Evolutionary conservation across 64 coral and sea anemone genomes (phyloP), one percentile per base, ranked within the genome.

Genomic region (Montipora capricornis): DNA sequence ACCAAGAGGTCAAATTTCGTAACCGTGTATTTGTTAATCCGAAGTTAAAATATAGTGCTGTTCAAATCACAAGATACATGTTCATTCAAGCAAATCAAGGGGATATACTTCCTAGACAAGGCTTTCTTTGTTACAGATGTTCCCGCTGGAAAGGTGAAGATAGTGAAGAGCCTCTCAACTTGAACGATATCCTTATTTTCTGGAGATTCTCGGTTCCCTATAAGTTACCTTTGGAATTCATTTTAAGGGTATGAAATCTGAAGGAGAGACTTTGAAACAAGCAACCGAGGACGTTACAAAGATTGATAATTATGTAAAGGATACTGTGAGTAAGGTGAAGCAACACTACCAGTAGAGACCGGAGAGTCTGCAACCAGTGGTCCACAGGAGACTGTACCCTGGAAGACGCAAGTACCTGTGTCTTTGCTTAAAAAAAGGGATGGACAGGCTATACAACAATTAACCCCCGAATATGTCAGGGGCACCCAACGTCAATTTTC

Each of bases 61-160:
- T 29, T 29, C 29, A 29, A 29, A 29, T 29, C 91, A 48, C 46
- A 93, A 64, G 46, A 79, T 47, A 60, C 73, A 10, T 87, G 83
- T 48, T 73, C 57, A 26, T 93, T 87, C 86, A 55, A 37, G 62
- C 55, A 87, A 93, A 49, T 87, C 47, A 19, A 87, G n/a, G 83
- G 55, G 62, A 87, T 87, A n/a, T 93, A 83, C 47, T 79, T 53
- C 48, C 48, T 77, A 80, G 83, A 62, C 19, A 93, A 93, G 80
- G 3, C 82, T 57, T 64, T 87, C 5, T 86, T 87, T 59, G 67
- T 87, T 26, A 86, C 81, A 19, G 91, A 92, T 85, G 74, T 74
- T 75, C n/a, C 77, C 22, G 91, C 5, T 76, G 81, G 90, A 57
- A 61, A 61, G 61, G 17, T 86, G 74, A 92, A 87, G 62, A 75